These are phyloP conservation scores for Poecilia gillii DNA, from an alignment of 2,797 vertebrate genomes.

Conservation along the genomic window DNA sequence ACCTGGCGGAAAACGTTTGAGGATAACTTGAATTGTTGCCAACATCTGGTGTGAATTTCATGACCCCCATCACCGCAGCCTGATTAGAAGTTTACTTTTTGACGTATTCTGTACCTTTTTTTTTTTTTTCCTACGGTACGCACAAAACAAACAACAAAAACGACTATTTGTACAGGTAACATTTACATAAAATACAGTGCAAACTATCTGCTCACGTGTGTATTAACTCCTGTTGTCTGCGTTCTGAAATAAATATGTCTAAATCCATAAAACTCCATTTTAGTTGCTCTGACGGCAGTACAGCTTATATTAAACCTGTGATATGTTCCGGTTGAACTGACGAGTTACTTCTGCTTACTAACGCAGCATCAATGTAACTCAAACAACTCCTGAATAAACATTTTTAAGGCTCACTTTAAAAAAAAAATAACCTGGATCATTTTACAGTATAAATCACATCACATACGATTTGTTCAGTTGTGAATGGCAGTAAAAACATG, in stretches of 20 bases:
- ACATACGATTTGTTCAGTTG: not conserved
- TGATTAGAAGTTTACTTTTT: not conserved
- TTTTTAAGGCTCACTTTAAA: not conserved
- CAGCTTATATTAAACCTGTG: slow-evolving; percentile 57
- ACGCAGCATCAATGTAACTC: slow-evolving; percentile 21
- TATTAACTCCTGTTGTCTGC: slow-evolving; percentile 29
- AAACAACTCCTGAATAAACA: slow-evolving; percentile 22
- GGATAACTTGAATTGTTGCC: not conserved
- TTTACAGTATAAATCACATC: not conserved
- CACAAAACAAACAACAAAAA: not conserved
- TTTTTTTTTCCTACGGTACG: not conserved
- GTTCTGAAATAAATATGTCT: slow-evolving; percentile 60
- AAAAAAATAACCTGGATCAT: not conserved
- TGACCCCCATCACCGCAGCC: not conserved
- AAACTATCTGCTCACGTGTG: slow-evolving; percentile 12
- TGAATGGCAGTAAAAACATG: not conserved
- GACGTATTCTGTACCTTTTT: not conserved
- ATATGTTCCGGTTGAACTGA: slow-evolving; percentile 36
- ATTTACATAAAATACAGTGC: slow-evolving; percentile 33
- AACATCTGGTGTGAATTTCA: slow-evolving; percentile 6
- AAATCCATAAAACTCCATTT: slow-evolving; percentile 14
- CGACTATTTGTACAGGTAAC: slow-evolving; percentile 7
- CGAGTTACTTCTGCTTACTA: not conserved
- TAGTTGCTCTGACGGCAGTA: slow-evolving; percentile 27
- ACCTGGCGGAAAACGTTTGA: not conserved